Base-by-base conservation (phyloP, 2,797 vertebrate species). In the Rhynchonycteris naso region DNA sequence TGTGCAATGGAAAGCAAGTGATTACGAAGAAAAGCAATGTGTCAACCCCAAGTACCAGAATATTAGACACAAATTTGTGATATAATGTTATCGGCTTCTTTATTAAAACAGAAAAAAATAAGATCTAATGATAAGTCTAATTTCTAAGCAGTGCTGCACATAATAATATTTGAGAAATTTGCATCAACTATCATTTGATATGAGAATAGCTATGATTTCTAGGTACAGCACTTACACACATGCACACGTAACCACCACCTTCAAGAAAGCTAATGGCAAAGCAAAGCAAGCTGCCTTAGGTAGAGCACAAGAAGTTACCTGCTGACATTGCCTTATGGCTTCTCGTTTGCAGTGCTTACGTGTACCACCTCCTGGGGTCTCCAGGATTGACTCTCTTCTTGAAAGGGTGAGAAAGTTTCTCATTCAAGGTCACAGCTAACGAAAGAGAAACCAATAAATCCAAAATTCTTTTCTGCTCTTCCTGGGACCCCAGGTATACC, bases 151-250 rank as follows among this genome's bases (percentile, higher is more conserved):
- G 16, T 33, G 50, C 71, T 75, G 56, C 80, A 19, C 28, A 75
- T 69, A 61, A 74, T 66, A n/a, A 59, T 68, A 84, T 75, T 54
- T 52, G 66, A 93, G 69, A 79, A 93, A 79, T 75, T 33, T 80
- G 26, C 5, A 93, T 12, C 47, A 33, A 68, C 54, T 83, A n/a
- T 52, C 33, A 78, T 35, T 35, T 59, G 65, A 89, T 79, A 58
- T 54, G 11, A 84, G 95, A 92, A 86, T n/a, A 33, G 5, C 35
- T 58, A 5, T 83, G 56, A 75, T 76, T 65, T 90, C 43, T 52
- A 58, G 54, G 50, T 33, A 24, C 1, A 69, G n/a, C 10, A 63
- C 43, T 69, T 12, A 56, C 0, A 26, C 8, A 30, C 13, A 43
- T 1, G 8, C 19, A 65, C 22, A 26, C 63, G 30, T 12, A 81